Evolutionary conservation across 1,140 invertebrate species (phyloP), one percentile per base, ranked within the genome.

Genomic region (Heliconius hermathena): DNA sequence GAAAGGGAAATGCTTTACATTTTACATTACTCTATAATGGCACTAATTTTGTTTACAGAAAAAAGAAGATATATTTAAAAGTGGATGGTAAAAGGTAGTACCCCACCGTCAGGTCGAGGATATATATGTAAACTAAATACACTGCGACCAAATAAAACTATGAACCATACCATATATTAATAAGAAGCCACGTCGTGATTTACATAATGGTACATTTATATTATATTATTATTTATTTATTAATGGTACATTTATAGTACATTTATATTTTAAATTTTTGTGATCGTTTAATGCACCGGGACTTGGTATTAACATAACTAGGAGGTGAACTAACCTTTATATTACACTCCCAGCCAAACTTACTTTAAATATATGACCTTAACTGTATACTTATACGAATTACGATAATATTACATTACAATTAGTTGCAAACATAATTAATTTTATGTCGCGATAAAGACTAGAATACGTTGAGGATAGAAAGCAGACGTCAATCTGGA

Each of bases 381-480:
- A 87, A 86, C 82, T 89, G 85, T 87, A 90, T 89, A 91, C 87
- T 91, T 90, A 89, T 90, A 91, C 88, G 84, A 91, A 90, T 92
- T 91, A 92, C 84, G 83, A 91, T 93, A 92, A 92, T 66, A 66
- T 66, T 66, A 66, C 85, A 92, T 94, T 92, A 93, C 77, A 93
- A 90, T 93, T 94, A 94, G 87, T 89, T 88, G 91, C 93, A 89
- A 90, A 89, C 93, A 91, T 93, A 93, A 92, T 85, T 87, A 83
- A 85, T 85, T 92, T 91, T 92, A 91, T 90, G 91, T 90, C 88
- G 92, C 92, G 79, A 87, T 88, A 88, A 85, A 90, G 93, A 94
- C 93, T 94, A 94, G 93, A 93, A 93, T 93, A 92, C 87, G 89
- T 94, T 94, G 92, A 94, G 93, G 92, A 93, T 91, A 92, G 88